Evolutionary conservation across 1,140 invertebrate species (phyloP).

Genomic region (Drosophila persimilis): DNA sequence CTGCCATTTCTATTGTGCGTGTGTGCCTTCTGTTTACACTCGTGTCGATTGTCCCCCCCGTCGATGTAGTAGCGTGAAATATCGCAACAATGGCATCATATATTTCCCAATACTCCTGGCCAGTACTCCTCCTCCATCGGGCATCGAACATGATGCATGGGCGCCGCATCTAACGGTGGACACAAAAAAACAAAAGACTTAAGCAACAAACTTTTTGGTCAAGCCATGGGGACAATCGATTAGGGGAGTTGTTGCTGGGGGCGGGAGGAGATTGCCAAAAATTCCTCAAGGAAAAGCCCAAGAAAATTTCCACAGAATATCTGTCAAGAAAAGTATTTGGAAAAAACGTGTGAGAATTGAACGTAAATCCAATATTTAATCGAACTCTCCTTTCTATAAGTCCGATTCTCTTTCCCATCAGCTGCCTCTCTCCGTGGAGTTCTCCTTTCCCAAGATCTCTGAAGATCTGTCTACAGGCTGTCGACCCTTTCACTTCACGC

Average conservation of each 20-base stretch:
- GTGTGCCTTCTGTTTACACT: slow-evolving; percentile 52
- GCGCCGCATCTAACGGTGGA: slow-evolving; percentile 54
- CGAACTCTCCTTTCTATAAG: neutral
- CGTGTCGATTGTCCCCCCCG: slow-evolving; percentile 37
- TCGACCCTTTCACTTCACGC: slow-evolving; percentile 76
- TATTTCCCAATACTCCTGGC: slow-evolving; percentile 50
- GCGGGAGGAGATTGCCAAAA: neutral
- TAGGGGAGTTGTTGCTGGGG: slow-evolving; percentile 4
- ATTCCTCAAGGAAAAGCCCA: neutral
- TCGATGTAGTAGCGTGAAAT: slow-evolving; percentile 60
- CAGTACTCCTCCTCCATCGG: slow-evolving; percentile 56
- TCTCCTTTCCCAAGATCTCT: slow-evolving; percentile 19
- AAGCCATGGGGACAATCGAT: slow-evolving; percentile 17
- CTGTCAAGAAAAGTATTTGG: too few relatives aligned
- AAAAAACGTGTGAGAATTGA: too few relatives aligned
- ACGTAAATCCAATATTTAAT: neutral
- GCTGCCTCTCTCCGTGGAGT: too few relatives aligned
- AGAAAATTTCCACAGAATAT: neutral
- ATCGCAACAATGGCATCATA: slow-evolving; percentile 72
- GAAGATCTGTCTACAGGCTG: slow-evolving; percentile 53
- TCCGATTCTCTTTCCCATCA: too few relatives aligned
- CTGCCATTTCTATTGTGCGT: slow-evolving; percentile 59
- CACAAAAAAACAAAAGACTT: slow-evolving; percentile 66
- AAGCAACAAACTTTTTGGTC: slow-evolving; percentile 48
- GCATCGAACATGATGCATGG: slow-evolving; percentile 62